These are phyloP conservation scores for Palaemon carinicauda DNA, from an alignment of 1,140 invertebrate species.

Conservation along the genomic window DNA sequence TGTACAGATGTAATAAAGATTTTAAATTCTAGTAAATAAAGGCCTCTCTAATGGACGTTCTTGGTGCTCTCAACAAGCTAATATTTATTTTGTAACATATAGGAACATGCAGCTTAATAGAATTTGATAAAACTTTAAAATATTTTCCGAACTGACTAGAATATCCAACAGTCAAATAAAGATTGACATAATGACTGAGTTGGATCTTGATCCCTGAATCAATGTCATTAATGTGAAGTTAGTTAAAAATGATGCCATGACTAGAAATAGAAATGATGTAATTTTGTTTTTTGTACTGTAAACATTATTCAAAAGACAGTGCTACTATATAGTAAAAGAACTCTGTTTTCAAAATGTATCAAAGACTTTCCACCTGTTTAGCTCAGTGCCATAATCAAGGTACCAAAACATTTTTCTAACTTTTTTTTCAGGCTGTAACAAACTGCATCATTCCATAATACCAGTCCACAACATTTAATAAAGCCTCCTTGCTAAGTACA, in stretches of 20 bases:
- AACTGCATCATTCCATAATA: background rate
- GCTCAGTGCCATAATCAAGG: background rate
- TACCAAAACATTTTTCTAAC: constrained; percentile 43
- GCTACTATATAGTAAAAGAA: constrained; percentile 6
- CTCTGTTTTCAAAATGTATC: constrained; percentile 8
- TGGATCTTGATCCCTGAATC: no score
- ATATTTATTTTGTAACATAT: constrained; percentile 13
- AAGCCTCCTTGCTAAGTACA: background rate
- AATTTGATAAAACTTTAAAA: background rate
- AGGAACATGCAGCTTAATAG: constrained; percentile 25
- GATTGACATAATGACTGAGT: no score
- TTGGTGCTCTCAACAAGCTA: constrained; percentile 6
- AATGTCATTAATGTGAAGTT: background rate
- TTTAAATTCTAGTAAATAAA: constrained; percentile 22
- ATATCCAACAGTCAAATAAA: background rate
- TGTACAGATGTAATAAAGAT: background rate
- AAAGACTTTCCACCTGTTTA: background rate
- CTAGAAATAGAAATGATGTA: constrained; percentile 30
- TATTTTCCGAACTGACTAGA: background rate
- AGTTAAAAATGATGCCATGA: background rate
- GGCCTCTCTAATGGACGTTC: constrained; percentile 37
- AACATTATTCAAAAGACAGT: constrained; percentile 11
- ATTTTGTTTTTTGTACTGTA: constrained; percentile 43
- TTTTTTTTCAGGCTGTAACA: constrained; percentile 18
- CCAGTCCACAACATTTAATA: constrained; percentile 10